Evolutionary conservation across 2,797 vertebrate genomes (phyloP), one percentile per base, ranked within the genome.

Genomic region (Delichon dasypus): DNA sequence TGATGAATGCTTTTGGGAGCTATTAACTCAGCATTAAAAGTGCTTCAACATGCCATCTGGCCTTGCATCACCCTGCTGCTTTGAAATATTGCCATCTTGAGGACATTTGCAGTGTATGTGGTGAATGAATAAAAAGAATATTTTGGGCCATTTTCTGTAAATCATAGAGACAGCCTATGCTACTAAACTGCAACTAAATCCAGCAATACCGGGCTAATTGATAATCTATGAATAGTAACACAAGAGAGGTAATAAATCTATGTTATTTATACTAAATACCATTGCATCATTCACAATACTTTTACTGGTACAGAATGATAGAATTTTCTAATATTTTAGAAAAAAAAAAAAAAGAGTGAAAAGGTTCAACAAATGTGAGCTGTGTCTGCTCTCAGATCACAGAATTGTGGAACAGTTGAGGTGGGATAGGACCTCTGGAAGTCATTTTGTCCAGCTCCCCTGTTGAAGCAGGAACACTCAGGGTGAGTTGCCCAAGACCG

Each of bases 61-160:
- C 36, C 29, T 66, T 64, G 60, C 58, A 34, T 68, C 36, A 58
- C 51, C 32, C 51, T 82, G 34, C 29, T 65, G 85, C 77, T 95
- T 89, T 94, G 79, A 96, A 93, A 93, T 66, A 91, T 62, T 85
- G 95, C 95, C 88, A 88, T 81, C 88, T 94, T 86, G 93, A 94
- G 95, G 95, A 86, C 58, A 8, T 81, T 81, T 66, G 77, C 22
- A 85, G 76, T 44, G 44, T 78, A n/a, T 1, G 4, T 61, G 29
- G 38, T 7, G 2, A 65, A 68, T 48, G 62, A 91, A 67, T 51
- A 67, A 74, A 86, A 48, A 55, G 67, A 76, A 93, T 76, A 76
- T 53, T 55, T 11, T 11, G 21, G 51, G n/a, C 55, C 34, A 36
- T 92, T 92, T 87, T 67, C 40, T 90, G 23, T 76, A 73, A 88